Evolutionary conservation across 2,113 vertebrate species (phyloP).

Genomic region (Chaetops frenatus): DNA sequence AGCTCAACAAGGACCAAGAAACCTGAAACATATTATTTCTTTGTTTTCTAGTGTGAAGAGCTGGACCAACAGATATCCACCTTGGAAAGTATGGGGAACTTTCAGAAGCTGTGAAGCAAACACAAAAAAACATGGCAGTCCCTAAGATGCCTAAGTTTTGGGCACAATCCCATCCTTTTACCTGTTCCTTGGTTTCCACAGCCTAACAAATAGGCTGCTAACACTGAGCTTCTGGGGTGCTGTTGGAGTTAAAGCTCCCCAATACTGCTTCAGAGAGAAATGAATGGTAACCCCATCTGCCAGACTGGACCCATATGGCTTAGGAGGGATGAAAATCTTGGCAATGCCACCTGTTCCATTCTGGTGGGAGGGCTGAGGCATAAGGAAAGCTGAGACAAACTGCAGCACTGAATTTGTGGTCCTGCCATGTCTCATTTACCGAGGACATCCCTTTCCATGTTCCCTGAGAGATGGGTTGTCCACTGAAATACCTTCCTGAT

Average conservation of each 20-base stretch:
- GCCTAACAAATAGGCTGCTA: not conserved
- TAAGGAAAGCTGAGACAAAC: not conserved
- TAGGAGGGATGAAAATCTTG: not conserved
- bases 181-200: not conserved
- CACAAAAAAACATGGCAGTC: not conserved
- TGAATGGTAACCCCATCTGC: not conserved
- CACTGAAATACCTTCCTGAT: not conserved
- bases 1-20: not conserved
- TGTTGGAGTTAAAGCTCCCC: not conserved
- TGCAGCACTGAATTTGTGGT: not conserved
- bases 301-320: not conserved
- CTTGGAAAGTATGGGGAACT: not conserved
- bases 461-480: not conserved
- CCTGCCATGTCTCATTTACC: not conserved
- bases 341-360: not conserved
- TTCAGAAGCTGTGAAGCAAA: not conserved
- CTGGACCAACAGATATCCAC: not conserved
- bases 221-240: not conserved
- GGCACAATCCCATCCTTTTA: not conserved
- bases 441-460: not conserved
- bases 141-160: not conserved
- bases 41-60: not conserved
- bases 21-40: not conserved
- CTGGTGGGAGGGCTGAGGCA: not conserved
- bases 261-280: not conserved